Base-by-base conservation (phyloP, 2,888 invertebrate species). In the Pandemis heparana region DNA sequence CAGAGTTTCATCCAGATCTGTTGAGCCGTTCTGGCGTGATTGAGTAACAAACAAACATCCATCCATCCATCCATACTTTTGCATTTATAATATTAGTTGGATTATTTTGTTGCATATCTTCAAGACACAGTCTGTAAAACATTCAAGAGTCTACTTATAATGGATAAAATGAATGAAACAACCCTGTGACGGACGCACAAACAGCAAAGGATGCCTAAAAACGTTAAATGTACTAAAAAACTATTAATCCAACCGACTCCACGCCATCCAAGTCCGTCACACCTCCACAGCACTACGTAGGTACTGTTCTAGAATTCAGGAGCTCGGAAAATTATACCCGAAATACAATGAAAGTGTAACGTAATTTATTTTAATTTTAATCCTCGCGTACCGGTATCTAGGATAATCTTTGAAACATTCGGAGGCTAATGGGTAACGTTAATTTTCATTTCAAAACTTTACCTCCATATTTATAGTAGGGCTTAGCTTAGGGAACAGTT, bases 311-410 rank as follows among this genome's bases (percentile, higher is more conserved):
- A 90, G 90, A 88, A 92, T 89, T 89, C 93, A 92, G 92, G 89
- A 90, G 91, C 90, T 88, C 87, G 93, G 93, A 93, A 94, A 94
- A 94, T 94, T 93, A 92, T 92, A 82, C 88, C 56, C 88, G 86
- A 92, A 94, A 94, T 92, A 92, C 92, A 93, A 94, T 94, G 94
- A 93, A 91, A 93, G 86, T 90, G 90, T 92, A 89, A 92, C 88
- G 89, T 88, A 91, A 93, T 93, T 94, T 91, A 89, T 93, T 92
- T 92, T 90, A 92, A 93, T 92, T 93, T 92, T 91, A 93, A 92
- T 90, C 92, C 85, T 78, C 83, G 83, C 87, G 78, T 74, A 77
- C 80, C 77, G 84, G 83, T 64, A 74, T 75, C 75, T 74, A 68
- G 76, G 74, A 74, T 76, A 77, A 77, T 77, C 83, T 79, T 79